These are phyloP conservation scores for Moxostoma hubbsi DNA, from an alignment of 2,797 vertebrate genomes.

Conservation along the genomic window DNA sequence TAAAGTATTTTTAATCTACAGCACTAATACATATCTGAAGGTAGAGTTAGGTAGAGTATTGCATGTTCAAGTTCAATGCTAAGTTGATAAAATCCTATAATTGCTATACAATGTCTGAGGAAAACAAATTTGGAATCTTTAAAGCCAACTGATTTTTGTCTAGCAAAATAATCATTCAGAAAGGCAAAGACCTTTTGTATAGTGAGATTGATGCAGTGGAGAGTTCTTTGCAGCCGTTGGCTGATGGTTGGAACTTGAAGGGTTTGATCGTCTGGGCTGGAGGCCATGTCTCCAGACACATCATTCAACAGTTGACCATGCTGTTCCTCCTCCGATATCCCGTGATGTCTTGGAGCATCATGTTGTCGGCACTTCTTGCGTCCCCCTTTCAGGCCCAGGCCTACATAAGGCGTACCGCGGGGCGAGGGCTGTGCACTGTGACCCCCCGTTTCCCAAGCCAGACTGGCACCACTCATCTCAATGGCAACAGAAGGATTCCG, in stretches of 20 bases:
- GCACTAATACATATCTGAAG: too few relatives aligned
- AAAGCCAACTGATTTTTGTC: too few relatives aligned
- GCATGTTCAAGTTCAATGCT: too few relatives aligned
- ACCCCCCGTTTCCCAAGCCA: constrained; percentile 89
- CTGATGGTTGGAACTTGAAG: constrained; percentile 73
- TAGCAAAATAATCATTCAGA: background rate
- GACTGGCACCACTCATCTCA: constrained; percentile 87
- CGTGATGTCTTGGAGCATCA: constrained; percentile 55
- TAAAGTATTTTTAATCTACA: too few relatives aligned
- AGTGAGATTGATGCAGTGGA: constrained; percentile 85
- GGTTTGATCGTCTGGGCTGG: constrained; percentile 79
- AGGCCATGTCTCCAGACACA: constrained; percentile 66
- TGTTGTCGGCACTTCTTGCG: constrained; percentile 70
- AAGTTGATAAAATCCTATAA: too few relatives aligned
- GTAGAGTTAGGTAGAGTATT: too few relatives aligned
- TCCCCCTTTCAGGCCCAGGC: constrained; percentile 73
- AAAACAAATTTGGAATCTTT: too few relatives aligned
- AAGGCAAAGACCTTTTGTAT: constrained; percentile 80
- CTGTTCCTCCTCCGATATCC: constrained; percentile 82
- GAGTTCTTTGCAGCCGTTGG: constrained; percentile 83
- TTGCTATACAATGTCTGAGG: too few relatives aligned
- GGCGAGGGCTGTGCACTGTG: constrained; percentile 89
- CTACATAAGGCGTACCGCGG: constrained; percentile 83
- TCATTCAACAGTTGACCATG: constrained; percentile 85
- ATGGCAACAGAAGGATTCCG: constrained; percentile 82